Evolutionary conservation across 2,113 vertebrate genomes (phyloP), one percentile per base, ranked within the genome.

Genomic region (Colossoma macropomum): DNA sequence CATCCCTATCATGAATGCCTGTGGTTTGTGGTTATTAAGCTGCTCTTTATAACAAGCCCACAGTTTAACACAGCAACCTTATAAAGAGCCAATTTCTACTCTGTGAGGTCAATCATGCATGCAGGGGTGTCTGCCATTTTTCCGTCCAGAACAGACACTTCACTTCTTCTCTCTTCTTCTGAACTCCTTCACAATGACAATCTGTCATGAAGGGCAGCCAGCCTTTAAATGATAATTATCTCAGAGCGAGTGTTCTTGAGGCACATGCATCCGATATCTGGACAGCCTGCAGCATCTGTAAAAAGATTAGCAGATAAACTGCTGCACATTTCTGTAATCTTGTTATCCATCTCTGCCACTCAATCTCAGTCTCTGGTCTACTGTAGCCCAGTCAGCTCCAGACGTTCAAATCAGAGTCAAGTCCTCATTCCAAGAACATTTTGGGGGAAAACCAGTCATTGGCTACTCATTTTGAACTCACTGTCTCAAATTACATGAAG

Each of bases 271-370:
- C 16, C 13, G 56, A 54, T 52, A 75, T 70, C 63, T 50, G 28
- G 25, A 83, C 56, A 76, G 52, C 45, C 52, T 80, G 71, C 70
- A 63, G 77, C n/a, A 28, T 77, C 74, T 70, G 48, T 85, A 79
- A 80, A 75, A 50, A 70, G 71, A 82, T 81, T 77, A 85, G 63
- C 21, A 63, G 63, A 87, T 16, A 62, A 66, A 82, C 71, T 82
- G 50, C 34, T 68, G 80, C 68, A 45, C 52, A 85, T 79, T 75
- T 48, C 68, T 21, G 16, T 85, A 82, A 85, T 80, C 77, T 80
- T 74, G 48, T 85, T 80, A 83, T 69, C 32, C 19, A 7, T 41
- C 75, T 27, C 41, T 76, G 38, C 12, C 32, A n/a, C 76, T 76
- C 68, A 0, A 19, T 60, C 65, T n/a, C 69, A 12, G 45, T 28